These are phyloP conservation scores for Hormaphis cornu DNA, from an alignment of 1,140 invertebrate genomes.

Conservation along the genomic window DNA sequence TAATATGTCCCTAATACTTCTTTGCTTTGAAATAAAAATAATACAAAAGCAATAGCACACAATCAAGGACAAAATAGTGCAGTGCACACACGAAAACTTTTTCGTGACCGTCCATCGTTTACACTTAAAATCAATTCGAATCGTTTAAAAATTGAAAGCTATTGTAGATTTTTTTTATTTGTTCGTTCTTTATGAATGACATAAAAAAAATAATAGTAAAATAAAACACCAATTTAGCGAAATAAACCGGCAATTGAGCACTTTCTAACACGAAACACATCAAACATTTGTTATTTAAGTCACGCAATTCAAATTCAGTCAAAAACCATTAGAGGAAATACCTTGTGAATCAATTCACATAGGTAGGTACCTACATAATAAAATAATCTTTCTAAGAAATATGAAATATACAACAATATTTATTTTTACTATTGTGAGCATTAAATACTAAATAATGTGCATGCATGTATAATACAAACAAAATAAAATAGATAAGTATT, in stretches of 20 bases:
- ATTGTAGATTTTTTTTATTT: not conserved
- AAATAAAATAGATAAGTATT: too few species aligned
- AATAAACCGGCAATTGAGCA: slow-evolving; percentile 6
- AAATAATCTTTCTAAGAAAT: not conserved
- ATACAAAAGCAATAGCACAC: not conserved
- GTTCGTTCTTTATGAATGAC: not conserved
- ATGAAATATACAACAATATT: too few species aligned
- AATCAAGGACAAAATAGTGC: too few species aligned
- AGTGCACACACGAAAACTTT: not conserved
- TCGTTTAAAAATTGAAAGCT: slow-evolving; percentile 20
- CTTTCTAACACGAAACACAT: slow-evolving; percentile 8
- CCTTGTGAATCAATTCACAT: not conserved
- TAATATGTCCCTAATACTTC: too few species aligned
- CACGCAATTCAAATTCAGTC: slow-evolving; percentile 19
- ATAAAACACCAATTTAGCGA: slow-evolving; percentile 6
- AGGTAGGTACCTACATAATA: not conserved
- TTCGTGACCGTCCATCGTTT: not conserved
- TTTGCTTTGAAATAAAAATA: not conserved
- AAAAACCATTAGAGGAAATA: not conserved
- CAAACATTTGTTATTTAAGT: slow-evolving; percentile 1
- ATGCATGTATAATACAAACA: too few species aligned
- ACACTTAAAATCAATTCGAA: slow-evolving; percentile 16
- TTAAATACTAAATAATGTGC: too few species aligned
- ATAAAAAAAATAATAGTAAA: too few species aligned
- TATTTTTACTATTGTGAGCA: too few species aligned